A percentile compares a stretch with the other conserved stretches of the same genome.
Conservation (phyloP, 2,797 vertebrate genomes). For the Coregonus sp. region DNA sequence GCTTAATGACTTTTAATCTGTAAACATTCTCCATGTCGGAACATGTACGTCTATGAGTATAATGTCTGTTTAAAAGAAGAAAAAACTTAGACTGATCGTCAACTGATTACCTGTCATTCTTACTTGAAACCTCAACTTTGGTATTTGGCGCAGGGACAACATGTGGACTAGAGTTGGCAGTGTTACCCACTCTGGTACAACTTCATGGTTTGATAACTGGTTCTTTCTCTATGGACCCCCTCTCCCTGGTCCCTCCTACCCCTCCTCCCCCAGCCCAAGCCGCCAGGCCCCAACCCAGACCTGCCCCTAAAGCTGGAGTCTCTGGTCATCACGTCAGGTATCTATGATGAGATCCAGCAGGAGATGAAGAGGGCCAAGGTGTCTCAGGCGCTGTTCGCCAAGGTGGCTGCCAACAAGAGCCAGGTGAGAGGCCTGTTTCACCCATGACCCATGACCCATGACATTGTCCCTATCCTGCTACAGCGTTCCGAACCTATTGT, state of each 20-base stretch:
- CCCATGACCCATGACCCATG: neutral
- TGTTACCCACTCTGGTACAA: neutral
- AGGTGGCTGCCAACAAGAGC: conserved; percentile 99
- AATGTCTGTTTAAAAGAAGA: conserved; percentile 37
- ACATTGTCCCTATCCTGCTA: neutral
- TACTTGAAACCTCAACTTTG: neutral
- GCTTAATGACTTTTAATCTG: conserved; percentile 65
- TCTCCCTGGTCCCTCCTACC: neutral
- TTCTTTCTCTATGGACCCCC: neutral
- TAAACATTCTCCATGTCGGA: conserved; percentile 48
- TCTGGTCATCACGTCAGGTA: conserved; percentile 93
- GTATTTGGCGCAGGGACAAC: neutral
- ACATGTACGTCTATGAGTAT: conserved; percentile 27
- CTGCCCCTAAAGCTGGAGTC: conserved; percentile 93
- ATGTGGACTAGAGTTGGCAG: neutral
- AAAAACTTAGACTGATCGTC: conserved; percentile 46
- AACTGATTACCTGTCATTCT: conserved; percentile 43
- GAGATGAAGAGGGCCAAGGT: conserved; percentile 99
- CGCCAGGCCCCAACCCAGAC: conserved; percentile 85
- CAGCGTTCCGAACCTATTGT: neutral
- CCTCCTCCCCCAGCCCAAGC: conserved; percentile 84
- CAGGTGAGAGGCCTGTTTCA: conserved; percentile 80
- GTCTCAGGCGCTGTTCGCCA: conserved; percentile 97
- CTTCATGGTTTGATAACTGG: neutral
- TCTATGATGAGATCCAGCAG: conserved; percentile 99